Base-by-base conservation (phyloP, 2,113 vertebrate species). In the Myotis lucifugus region DNA sequence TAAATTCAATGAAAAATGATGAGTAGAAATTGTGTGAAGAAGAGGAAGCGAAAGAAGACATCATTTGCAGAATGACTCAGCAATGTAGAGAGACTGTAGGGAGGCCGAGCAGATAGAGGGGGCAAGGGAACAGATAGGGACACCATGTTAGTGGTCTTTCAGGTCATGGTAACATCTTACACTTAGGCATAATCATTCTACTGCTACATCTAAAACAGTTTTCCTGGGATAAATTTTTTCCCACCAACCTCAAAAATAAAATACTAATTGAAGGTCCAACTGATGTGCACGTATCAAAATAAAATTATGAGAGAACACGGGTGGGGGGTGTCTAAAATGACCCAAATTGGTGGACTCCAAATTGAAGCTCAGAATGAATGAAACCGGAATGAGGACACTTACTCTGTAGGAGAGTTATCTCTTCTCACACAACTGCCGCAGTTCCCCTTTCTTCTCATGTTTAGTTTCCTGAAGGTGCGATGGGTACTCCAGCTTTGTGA, bases 371-470 rank as follows among this genome's bases (percentile, higher is more conserved):
- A 73, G 40, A 72, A 29, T 67, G 94, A 83, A 69, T 40, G 54
- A 77, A 32, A 54, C 19, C 17, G 50, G 66, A 17, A 8, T 64
- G 15, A 73, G 37, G 46, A 93, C 89, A 67, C 88, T 72, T 15
- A 42, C 79, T 94, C 78, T 52, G 12, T 70, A 29, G 13, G 48
- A 42, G 34, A 91, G 79, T 76, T 74, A 2, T 46, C 56, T 73
- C 93, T 74, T 82, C 59, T 69, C 37, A 56, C 40, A 34, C 34
- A 29, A 64, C 86, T 81, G 6, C 59, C 17, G 8, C 56, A 4
- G 88, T 27, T 29, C 91, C 56, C 73, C 67, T 59, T 76, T n/a
- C 93, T 76, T 94, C 96, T 96, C 78, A 88, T 67, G 78, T 56
- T 48, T 34, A 92, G 88, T 54, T 93, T 85, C 95, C 82, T 34